Evolutionary conservation across 1,140 invertebrate genomes (phyloP), one percentile per base, ranked within the genome.

Genomic region (Mylabris phalerata): DNA sequence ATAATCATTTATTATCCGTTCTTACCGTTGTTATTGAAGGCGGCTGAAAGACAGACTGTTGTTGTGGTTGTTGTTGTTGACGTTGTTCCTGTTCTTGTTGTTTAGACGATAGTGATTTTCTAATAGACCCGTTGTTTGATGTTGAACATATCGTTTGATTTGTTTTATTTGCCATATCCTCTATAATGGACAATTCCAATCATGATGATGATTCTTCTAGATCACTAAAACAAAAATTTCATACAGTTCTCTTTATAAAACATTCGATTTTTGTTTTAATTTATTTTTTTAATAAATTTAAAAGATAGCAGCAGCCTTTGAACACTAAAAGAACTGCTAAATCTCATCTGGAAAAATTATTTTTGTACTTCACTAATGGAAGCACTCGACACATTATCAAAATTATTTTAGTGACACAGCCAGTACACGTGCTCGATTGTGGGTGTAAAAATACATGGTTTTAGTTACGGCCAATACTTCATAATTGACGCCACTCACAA

Each of bases 21-120:
- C 71, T 74, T 68, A 77, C 76, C 67, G 74, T 75, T 65, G 75
- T 76, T 55, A 77, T 74, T 43, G 71, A 73, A 2, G 76, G 75
- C 11, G 74, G 67, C 58, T 75, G 70, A 27, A 54, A 46, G 43
- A 54, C 42, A 27, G 57, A 48, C 9, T 55, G 57, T 48, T 61
- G 58, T 59, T 48, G 57, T 50, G 58, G 55, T 50, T 48, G 58
- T 59, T 48, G 57, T 50, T 48, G 44, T 9, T 25, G 46, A 11
- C 9, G 13, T 9, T 51, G 7, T 32, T 32, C 4, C 7, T 32
- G 32, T 7, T 32, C 32, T 32, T 32, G 32, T 32, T 32, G 32
- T 32, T 11, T 55, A 19, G 66, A 59, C 46, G 61, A 48, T 11
- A 62, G 50, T 46, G 49, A 52, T 62, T 46, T 55, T 9, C 44